Base-by-base conservation (phyloP, 2,888 invertebrate genomes). In the Thera obeliscata region DNA sequence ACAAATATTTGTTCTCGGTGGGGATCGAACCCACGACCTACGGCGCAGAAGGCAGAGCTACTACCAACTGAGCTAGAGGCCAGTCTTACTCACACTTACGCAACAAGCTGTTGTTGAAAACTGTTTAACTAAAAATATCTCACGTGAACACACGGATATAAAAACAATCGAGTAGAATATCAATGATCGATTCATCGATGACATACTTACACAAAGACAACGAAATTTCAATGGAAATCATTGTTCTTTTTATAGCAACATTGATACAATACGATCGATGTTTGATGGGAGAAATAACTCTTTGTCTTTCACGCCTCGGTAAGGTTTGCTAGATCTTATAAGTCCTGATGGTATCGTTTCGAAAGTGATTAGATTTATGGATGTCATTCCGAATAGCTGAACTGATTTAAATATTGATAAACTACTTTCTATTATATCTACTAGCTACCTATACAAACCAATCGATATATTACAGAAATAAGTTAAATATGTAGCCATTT, bases 151-250 rank as follows among this genome's bases (percentile, higher is more conserved):
- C 5, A 6, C 36, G 56, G 59, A 58, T 35, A 57, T 52, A 69
- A 71, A 56, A 61, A 74, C 73, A 77, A 74, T 71, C 66, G 70
- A 66, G 65, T 71, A 66, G 59, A 67, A 73, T 66, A 71, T 69
- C 58, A 69, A 71, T 72, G 71, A 72, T 74, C 70, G 71, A 76
- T 75, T 72, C 72, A 76, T 75, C 62, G 74, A 69, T 72, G 70
- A 74, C 74, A 71, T 59, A 73, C 67, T 71, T 71, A 69, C 60
- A 55, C 56, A 56, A 61, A 62, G 63, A 66, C 67, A 68, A 65
- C 52, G 61, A 60, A 66, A 65, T 67, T 73, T 71, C 70, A 71
- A 74, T 72, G 61, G 64, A 66, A 64, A 72, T 54, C 65, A 68
- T 71, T 72, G 72, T 74, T 74, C 70, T 66, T 72, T 70, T 67